Evolutionary conservation across 2,888 invertebrate genomes (phyloP).

Genomic region (Xylocampa areola): DNA sequence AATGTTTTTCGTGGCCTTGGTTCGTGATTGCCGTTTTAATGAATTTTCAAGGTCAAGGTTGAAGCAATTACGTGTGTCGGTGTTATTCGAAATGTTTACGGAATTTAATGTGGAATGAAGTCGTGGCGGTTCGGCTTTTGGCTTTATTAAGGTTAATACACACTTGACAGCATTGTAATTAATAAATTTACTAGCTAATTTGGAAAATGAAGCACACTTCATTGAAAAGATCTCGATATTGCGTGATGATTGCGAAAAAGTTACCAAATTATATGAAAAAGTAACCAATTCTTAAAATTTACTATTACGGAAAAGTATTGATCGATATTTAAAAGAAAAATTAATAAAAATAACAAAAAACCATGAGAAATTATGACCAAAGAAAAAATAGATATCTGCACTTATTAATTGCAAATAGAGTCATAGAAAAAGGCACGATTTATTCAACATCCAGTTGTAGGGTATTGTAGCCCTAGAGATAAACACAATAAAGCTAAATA

Average conservation of each 20-base stretch:
- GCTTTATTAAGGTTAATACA: conserved; percentile 5
- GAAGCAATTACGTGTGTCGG: not conserved
- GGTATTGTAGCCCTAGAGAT: not conserved
- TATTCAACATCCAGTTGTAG: conserved; percentile 6
- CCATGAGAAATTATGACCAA: conserved; percentile 1
- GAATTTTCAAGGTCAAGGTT: conserved; percentile 29
- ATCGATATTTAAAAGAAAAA: conserved; percentile 18
- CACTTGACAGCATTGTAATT: conserved; percentile 2
- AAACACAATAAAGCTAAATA: not conserved
- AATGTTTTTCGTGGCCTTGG: conserved; percentile 13
- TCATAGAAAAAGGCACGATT: conserved; percentile 25
- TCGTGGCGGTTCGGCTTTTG: conserved; percentile 28
- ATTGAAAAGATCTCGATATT: not conserved
- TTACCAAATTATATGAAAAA: conserved; percentile 3
- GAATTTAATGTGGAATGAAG: conserved; percentile 29
- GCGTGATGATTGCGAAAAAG: not conserved
- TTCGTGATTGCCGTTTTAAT: conserved; percentile 8
- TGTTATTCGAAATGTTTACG: conserved; percentile 28
- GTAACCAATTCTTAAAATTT: not conserved
- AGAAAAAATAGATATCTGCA: conserved; percentile 22
- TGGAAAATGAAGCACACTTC: too few relatives aligned
- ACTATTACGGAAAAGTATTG: conserved; percentile 20
- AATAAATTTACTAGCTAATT: too few relatives aligned
- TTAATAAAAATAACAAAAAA: conserved; percentile 5
- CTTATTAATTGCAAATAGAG: conserved; percentile 20